Evolutionary conservation across 2,113 vertebrate species (phyloP).

Genomic region (Phoxinus phoxinus): DNA sequence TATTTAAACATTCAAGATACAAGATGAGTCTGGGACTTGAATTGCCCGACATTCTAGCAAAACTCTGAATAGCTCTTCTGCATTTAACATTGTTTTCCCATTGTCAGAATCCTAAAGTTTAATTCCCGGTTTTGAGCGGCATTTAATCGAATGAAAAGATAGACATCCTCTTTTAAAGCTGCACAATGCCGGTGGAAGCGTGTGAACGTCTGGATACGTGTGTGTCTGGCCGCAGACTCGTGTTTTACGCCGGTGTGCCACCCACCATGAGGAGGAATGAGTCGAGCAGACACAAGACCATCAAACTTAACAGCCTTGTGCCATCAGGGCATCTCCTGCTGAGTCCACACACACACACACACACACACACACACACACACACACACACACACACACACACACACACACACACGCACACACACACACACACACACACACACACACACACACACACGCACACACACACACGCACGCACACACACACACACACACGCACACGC

Average conservation of each 20-base stretch:
- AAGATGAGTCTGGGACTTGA: no score
- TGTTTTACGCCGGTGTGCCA: constrained; percentile 60
- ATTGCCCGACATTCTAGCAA: no score
- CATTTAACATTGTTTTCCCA: no score
- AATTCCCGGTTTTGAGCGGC: not conserved
- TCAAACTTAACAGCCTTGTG: constrained; percentile 79
- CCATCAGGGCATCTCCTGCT: constrained; percentile 75
- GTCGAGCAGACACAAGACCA: constrained; percentile 72
- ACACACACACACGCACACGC: not conserved
- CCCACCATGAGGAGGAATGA: constrained; percentile 77
- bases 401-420: not conserved
- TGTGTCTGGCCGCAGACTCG: not conserved
- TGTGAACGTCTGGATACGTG: not conserved
- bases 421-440: not conserved
- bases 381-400: not conserved
- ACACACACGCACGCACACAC: not conserved
- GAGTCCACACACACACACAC: not conserved
- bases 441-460: not conserved
- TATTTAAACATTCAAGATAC: not conserved
- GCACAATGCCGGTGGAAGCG: not conserved
- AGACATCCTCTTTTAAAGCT: not conserved
- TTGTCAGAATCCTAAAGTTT: not conserved
- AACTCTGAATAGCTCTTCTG: no score
- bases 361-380: not conserved
- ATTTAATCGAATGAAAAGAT: not conserved